A percentile compares a stretch with the other conserved stretches of the same genome.
Evolutionary conservation across 2,113 vertebrate genomes (phyloP).

Genomic region (Pontoporia blainvillei): DNA sequence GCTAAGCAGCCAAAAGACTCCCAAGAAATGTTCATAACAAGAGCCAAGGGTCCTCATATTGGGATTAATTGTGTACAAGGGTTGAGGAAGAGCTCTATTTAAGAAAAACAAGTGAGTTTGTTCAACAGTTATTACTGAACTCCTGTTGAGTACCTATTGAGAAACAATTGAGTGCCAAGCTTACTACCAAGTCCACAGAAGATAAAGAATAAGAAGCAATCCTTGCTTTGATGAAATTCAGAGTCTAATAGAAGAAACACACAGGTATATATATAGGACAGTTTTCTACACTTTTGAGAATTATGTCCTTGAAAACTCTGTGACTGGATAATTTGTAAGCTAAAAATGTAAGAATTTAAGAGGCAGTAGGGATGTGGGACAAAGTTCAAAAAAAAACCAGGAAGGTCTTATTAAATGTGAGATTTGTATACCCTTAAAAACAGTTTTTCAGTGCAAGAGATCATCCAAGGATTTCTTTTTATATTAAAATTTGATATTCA

Average conservation of each 20-base stretch:
- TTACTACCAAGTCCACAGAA: neutral
- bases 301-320: neutral
- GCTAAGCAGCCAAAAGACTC: neutral
- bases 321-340: neutral
- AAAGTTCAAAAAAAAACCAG: neutral
- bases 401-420: neutral
- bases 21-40: neutral
- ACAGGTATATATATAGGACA: neutral
- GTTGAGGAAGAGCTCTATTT: neutral
- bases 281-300: neutral
- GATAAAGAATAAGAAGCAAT: neutral
- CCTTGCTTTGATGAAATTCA: neutral
- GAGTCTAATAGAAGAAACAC: neutral
- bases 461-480: neutral
- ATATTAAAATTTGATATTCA: slow-evolving; percentile 21
- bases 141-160: neutral
- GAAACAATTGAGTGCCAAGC: neutral
- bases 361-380: neutral
- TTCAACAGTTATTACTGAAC: neutral
- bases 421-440: neutral
- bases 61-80: neutral
- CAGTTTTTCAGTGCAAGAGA: neutral
- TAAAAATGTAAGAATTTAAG: neutral
- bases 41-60: neutral
- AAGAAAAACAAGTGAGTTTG: neutral